These are phyloP conservation scores for Distichodus sexfasciatus DNA, from an alignment of 2,797 vertebrate species.

Conservation along the genomic window DNA sequence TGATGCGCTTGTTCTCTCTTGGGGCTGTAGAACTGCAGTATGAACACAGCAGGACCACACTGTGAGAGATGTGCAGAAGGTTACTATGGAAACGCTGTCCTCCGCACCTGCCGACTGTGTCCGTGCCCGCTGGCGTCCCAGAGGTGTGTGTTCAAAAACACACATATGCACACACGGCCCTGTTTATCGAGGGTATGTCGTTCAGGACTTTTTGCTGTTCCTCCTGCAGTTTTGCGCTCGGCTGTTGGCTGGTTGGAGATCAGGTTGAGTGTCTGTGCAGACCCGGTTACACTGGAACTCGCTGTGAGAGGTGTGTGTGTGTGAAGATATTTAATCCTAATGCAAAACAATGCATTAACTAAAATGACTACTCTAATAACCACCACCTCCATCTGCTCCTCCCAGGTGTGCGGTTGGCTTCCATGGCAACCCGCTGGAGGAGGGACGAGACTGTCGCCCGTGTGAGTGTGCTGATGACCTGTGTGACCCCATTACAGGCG, in stretches of 20 bases:
- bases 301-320: conserved; percentile 62
- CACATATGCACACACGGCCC: background rate
- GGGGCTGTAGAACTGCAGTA: conserved; percentile 80
- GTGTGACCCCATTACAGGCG: conserved; percentile 81
- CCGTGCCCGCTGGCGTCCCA: conserved; percentile 79
- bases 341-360: background rate
- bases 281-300: conserved; percentile 57
- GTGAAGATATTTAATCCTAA: background rate
- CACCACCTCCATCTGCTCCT: background rate
- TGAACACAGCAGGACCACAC: conserved; percentile 75
- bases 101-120: conserved; percentile 74
- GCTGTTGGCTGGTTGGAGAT: conserved; percentile 53
- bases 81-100: conserved; percentile 74
- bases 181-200: too few relatives aligned
- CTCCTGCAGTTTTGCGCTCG: conserved; percentile 57
- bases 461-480: conserved; percentile 75
- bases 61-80: conserved; percentile 83
- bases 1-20: background rate
- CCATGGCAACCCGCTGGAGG: conserved; percentile 79
- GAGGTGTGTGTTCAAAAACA: conserved; percentile 72
- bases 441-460: conserved; percentile 76
- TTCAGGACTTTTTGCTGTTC: background rate
- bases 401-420: conserved; percentile 84
- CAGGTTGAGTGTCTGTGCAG: conserved; percentile 59
- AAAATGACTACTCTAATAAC: background rate